Conservation (phyloP, 2,888 invertebrate species). For the Leptogaster cylindrica region DNA sequence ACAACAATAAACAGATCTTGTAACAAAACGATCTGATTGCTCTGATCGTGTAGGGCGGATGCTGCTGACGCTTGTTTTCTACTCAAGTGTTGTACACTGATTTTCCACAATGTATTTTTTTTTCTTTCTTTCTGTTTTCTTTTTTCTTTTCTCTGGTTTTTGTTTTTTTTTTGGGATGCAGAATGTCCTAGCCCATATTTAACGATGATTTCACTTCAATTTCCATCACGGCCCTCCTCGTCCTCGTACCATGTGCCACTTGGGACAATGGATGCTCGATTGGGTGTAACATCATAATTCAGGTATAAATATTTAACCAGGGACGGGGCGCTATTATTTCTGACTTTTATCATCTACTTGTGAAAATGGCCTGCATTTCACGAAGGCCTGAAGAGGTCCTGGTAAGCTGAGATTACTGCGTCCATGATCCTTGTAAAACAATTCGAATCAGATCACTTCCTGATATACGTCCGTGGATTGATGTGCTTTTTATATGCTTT, state of each 20-base stretch:
- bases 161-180: slow-evolving; percentile 4
- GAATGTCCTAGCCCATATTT: slow-evolving; percentile 25
- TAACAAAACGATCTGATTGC: slow-evolving; percentile 36
- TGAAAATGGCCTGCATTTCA: slow-evolving; percentile 5
- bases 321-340: slow-evolving; percentile 22
- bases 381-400: slow-evolving; percentile 6
- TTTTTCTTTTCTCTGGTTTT: not conserved
- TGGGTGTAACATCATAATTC: slow-evolving; percentile 45
- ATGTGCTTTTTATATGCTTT: no score
- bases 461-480: no score
- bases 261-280: slow-evolving; percentile 32
- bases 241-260: slow-evolving; percentile 18
- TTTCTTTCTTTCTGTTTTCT: no score
- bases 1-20: slow-evolving; percentile 33
- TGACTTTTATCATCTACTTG: slow-evolving; percentile 32
- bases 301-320: slow-evolving; percentile 44
- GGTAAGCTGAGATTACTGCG: no score
- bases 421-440: no score
- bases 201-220: slow-evolving; percentile 30
- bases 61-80: slow-evolving; percentile 29
- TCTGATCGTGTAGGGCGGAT: slow-evolving; percentile 22
- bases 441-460: no score
- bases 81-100: not conserved
- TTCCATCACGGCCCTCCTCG: slow-evolving; percentile 23
- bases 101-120: no score